phyloP scores from a whole-genome alignment of 2,113 vertebrate genomes.

The Pelvicachromis taeniatus region DNA sequence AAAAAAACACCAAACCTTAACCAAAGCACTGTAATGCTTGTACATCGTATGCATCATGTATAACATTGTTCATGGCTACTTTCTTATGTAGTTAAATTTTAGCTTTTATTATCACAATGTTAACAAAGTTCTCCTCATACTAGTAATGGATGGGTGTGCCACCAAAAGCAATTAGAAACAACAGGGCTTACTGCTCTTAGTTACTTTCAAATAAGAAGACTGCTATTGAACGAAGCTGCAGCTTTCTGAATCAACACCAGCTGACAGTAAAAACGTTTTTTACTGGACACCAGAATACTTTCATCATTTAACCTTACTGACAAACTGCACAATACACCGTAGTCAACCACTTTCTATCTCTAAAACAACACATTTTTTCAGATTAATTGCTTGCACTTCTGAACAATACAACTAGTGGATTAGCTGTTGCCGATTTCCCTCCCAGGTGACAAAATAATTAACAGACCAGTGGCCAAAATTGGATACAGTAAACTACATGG shows the following conservation, averaged over 20 bases:
- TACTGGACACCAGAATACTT: background rate
- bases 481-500: background rate
- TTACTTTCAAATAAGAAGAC: background rate
- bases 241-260: background rate
- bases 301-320: background rate
- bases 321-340: background rate
- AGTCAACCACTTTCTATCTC: background rate
- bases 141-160: background rate
- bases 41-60: background rate
- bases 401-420: background rate
- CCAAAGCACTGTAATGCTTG: background rate
- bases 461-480: background rate
- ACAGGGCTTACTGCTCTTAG: accelerated
- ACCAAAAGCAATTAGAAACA: background rate
- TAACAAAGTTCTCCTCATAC: background rate
- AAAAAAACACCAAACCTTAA: background rate
- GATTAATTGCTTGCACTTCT: background rate
- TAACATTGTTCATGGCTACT: background rate
- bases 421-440: background rate
- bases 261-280: background rate
- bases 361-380: background rate
- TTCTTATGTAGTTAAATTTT: background rate
- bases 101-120: background rate
- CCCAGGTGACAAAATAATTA: background rate
- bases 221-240: background rate